Conservation (phyloP, 2,113 vertebrate species). For the Aleadryas rufinucha region DNA sequence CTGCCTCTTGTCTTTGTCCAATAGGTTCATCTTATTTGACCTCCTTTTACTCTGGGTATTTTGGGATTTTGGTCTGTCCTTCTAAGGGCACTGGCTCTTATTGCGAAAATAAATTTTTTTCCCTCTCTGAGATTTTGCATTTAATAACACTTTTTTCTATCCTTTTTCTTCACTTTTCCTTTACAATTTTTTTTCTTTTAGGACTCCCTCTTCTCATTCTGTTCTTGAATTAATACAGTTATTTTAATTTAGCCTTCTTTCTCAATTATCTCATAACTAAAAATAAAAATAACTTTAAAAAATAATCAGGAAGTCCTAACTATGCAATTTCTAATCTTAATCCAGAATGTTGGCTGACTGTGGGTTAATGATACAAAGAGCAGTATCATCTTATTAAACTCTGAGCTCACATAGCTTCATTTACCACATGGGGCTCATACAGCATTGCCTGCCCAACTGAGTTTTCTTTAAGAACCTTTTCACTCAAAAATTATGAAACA, state of each 20-base stretch:
- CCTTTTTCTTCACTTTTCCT: background rate
- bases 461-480: conserved; percentile 6
- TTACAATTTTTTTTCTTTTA: background rate
- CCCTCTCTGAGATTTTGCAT: background rate
- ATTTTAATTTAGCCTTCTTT: background rate
- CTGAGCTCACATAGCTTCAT: background rate
- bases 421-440: background rate
- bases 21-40: background rate
- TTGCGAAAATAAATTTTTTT: background rate
- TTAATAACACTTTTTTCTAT: background rate
- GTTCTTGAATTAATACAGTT: background rate
- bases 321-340: background rate
- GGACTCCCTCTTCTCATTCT: background rate
- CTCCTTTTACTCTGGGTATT: background rate
- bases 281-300: background rate
- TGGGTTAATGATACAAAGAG: background rate
- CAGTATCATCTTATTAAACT: background rate
- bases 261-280: background rate
- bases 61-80: background rate
- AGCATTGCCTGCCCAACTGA: background rate
- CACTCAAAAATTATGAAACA: background rate
- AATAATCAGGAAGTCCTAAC: background rate
- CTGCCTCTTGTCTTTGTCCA: background rate
- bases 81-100: background rate
- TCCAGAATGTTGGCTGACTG: background rate